phyloP scores from a whole-genome alignment of 2,113 vertebrate species.

The Pteropus alecto region DNA sequence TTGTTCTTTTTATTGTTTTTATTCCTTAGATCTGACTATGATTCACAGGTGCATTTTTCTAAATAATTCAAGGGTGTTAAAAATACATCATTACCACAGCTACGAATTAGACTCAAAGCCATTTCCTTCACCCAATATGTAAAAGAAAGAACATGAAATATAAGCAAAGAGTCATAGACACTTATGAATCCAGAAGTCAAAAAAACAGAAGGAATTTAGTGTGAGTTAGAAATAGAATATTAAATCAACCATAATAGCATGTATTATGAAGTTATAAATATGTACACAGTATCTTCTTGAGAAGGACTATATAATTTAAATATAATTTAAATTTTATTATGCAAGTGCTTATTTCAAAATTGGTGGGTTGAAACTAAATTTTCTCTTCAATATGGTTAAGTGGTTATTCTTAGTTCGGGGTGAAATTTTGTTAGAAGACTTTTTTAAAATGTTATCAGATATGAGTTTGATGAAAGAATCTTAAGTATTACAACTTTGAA shows the following conservation, averaged over 20 bases:
- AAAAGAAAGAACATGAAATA: background rate
- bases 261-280: constrained; percentile 55
- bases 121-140: background rate
- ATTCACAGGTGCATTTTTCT: constrained; percentile 10
- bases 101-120: background rate
- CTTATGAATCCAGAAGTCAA: constrained; percentile 46
- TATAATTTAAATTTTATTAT: constrained; percentile 60
- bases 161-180: background rate
- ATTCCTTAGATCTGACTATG: background rate
- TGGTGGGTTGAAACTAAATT: constrained; percentile 61
- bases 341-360: constrained; percentile 50
- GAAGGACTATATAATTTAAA: constrained; percentile 52
- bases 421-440: constrained; percentile 33
- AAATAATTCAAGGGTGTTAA: background rate
- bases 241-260: constrained; percentile 50
- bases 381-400: constrained; percentile 31
- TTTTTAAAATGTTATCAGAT: constrained; percentile 24
- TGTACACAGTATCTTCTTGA: constrained; percentile 49
- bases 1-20: constrained; percentile 9
- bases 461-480: background rate
- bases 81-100: background rate
- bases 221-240: constrained; percentile 51
- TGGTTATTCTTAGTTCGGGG: constrained; percentile 41
- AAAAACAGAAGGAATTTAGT: constrained; percentile 46
- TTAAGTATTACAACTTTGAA: background rate